Evolutionary conservation across 1,140 invertebrate species (phyloP), one percentile per base, ranked within the genome.

Genomic region (Aphelenchoides fujianensis): DNA sequence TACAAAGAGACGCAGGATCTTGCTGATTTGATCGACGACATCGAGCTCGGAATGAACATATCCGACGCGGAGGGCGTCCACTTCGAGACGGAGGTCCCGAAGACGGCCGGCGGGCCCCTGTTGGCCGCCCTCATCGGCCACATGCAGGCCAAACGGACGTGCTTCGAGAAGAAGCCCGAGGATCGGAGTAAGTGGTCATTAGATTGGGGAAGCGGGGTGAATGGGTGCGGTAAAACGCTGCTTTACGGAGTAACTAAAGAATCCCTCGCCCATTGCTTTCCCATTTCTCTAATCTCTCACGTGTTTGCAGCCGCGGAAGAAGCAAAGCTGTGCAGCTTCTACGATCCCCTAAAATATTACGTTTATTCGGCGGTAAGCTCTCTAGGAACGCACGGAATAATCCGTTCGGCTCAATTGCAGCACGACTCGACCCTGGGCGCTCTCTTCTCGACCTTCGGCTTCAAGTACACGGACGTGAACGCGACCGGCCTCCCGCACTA

Each of bases 361-460:
- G 54, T 32, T 3, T 70, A n/a, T n/a, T 61, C 52, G 37, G 34
- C 23, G 68, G 55, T 31, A n/a, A n/a, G n/a, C n/a, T n/a, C n/a
- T n/a, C n/a, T n/a, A n/a, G 61, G n/a, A n/a, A n/a, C n/a, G n/a
- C n/a, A 48, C 16, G 16, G n/a, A 48, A 48, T 48, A 63, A 28
- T 63, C 1, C 7, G 19, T 5, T 31, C 3, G 19, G 1, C 48
- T 63, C 48, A 34, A 63, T n/a, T 34, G n/a, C n/a, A n/a, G n/a
- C 70, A 71, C 28, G 70, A 71, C 27, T 53, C 70, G n/a, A 71
- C 70, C 0, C 2, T 71, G 3, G 36, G 37, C 1, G 35, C 70
- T 7, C 27, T 72, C 19, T 71, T 71, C n/a, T 72, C 70, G 1
- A 28, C 35, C 5, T 69, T 71, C n/a, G 70, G 70, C 1, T 72